phyloP scores from a whole-genome alignment of 2,888 invertebrate species.

The Cheilosia variabilis region DNA sequence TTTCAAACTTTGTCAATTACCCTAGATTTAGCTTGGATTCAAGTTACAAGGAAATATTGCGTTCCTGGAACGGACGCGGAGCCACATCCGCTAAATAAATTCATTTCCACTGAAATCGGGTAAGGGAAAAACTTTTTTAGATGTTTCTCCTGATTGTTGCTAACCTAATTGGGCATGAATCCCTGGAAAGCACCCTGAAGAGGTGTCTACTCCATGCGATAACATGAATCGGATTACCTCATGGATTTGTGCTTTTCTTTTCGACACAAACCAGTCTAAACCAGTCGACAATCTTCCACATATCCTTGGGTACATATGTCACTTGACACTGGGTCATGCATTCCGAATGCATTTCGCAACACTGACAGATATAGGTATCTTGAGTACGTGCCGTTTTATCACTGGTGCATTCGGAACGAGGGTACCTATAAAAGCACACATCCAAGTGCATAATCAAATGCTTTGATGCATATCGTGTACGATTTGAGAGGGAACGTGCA shows the following conservation, averaged over 20 bases:
- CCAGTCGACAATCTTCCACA: neutral
- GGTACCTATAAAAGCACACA: constrained; percentile 11
- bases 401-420: constrained; percentile 15
- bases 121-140: neutral
- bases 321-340: constrained; percentile 10
- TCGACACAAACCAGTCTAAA: neutral
- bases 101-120: neutral
- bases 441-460: constrained; percentile 25
- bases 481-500: constrained; percentile 15
- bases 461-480: constrained; percentile 26
- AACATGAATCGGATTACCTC: neutral
- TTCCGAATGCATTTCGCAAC: constrained; percentile 12
- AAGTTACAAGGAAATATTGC: neutral
- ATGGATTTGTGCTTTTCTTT: neutral
- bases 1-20: constrained; percentile 41
- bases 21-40: constrained; percentile 16
- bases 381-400: constrained; percentile 14
- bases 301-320: constrained; percentile 20
- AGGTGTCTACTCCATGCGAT: constrained; percentile 12
- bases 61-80: neutral
- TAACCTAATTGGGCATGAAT: neutral
- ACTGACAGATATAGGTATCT: neutral
- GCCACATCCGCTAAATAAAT: neutral
- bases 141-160: neutral
- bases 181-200: neutral